Conservation (phyloP, 2,888 invertebrate genomes). For the Drosophila neonasuta region DNA sequence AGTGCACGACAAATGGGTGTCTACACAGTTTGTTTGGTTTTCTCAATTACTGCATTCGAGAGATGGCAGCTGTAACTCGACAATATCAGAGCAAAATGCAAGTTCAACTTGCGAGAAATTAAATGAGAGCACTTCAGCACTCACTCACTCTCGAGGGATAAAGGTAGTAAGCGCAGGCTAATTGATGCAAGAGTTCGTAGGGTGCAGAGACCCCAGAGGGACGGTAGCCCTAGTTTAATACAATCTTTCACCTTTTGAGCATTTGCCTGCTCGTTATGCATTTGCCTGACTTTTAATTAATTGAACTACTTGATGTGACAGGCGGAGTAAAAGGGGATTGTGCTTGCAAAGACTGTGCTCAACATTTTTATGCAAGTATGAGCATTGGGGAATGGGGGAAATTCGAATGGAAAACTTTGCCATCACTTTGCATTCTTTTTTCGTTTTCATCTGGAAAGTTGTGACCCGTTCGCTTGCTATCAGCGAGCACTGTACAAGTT, state of each 20-base stretch:
- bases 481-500: constrained; percentile 58
- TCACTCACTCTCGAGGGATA: not conserved
- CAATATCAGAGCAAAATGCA: not conserved
- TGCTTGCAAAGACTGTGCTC: not conserved
- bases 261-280: constrained; percentile 44
- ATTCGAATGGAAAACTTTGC: constrained; percentile 49
- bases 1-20: not conserved
- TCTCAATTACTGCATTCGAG: constrained; percentile 11
- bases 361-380: constrained; percentile 21
- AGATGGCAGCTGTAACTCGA: not conserved
- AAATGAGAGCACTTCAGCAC: not conserved
- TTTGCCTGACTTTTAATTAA: constrained; percentile 69
- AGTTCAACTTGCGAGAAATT: not conserved
- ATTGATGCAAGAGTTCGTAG: constrained; percentile 20
- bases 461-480: constrained; percentile 50
- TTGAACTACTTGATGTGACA: constrained; percentile 59
- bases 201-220: not conserved
- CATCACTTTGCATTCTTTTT: constrained; percentile 41
- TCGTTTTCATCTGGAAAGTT: constrained; percentile 41
- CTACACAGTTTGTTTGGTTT: constrained; percentile 12
- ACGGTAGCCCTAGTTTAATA: not conserved
- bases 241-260: constrained; percentile 6
- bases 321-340: no score
- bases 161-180: not conserved
- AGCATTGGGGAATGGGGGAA: constrained; percentile 1